A percentile compares a stretch with the other conserved stretches of the same genome.
These are phyloP conservation scores for Cephus rjabovi DNA, from an alignment of 2,888 invertebrate genomes.

Conservation along the genomic window DNA sequence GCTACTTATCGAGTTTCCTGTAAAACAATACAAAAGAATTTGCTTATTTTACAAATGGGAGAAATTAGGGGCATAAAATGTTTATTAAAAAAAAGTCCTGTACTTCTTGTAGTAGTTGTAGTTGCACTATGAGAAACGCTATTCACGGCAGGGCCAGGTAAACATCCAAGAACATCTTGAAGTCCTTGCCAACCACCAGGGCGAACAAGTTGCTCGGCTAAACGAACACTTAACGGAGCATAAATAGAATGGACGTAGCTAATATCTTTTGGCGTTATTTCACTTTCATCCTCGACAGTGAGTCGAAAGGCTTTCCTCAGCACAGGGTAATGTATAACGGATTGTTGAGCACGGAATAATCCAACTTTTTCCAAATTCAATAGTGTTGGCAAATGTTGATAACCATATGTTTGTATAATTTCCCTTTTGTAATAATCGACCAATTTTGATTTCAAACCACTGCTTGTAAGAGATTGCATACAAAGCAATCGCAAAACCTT, in stretches of 20 bases:
- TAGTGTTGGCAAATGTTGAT: conserved; percentile 83
- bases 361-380: conserved; percentile 90
- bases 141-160: conserved; percentile 81
- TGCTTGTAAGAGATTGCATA: conserved; percentile 91
- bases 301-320: conserved; percentile 84
- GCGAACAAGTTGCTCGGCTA: conserved; percentile 84
- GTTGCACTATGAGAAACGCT: conserved; percentile 35
- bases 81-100: conserved; percentile 2
- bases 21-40: conserved; percentile 19
- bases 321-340: conserved; percentile 79
- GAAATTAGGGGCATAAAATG: background rate
- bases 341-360: conserved; percentile 80
- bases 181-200: conserved; percentile 83
- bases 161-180: conserved; percentile 83
- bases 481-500: conserved; percentile 91
- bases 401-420: conserved; percentile 87
- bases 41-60: background rate
- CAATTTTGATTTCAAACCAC: conserved; percentile 92
- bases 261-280: conserved; percentile 86
- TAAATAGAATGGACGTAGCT: conserved; percentile 94
- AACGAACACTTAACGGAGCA: conserved; percentile 90
- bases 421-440: conserved; percentile 79
- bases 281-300: conserved; percentile 89
- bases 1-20: conserved; percentile 66
- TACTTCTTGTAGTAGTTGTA: conserved; percentile 34